Conservation (phyloP, 2,888 invertebrate genomes). For the Megamerina dolium region DNA sequence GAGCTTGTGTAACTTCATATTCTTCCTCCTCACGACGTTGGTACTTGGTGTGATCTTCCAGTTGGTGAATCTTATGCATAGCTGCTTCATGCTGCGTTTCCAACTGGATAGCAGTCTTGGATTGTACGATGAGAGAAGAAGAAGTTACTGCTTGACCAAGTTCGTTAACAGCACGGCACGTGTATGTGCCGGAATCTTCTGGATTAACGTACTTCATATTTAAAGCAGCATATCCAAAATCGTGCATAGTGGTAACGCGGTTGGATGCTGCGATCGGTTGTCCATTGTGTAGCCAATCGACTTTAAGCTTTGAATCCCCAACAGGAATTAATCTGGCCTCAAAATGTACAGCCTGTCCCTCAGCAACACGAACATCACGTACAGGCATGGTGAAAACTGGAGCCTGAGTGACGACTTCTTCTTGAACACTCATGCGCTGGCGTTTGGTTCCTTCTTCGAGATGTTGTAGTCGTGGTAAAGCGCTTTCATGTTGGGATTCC, state of each 20-base stretch:
- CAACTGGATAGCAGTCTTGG: conserved; percentile 79
- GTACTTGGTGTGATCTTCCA: conserved; percentile 77
- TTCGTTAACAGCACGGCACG: conserved; percentile 87
- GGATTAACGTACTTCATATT: conserved; percentile 93
- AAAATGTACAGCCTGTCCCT: conserved; percentile 90
- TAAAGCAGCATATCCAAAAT: conserved; percentile 94
- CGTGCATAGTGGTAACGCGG: conserved; percentile 89
- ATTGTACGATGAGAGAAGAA: conserved; percentile 83
- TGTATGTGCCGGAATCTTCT: conserved; percentile 95
- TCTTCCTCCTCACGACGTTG: conserved; percentile 78
- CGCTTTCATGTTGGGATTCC: conserved; percentile 84
- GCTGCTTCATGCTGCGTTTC: conserved; percentile 87
- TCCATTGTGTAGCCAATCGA: conserved; percentile 90
- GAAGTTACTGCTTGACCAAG: conserved; percentile 93
- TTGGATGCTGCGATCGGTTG: conserved; percentile 89
- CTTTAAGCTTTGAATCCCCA: conserved; percentile 84
- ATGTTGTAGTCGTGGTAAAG: conserved; percentile 71
- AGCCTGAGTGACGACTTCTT: conserved; percentile 77
- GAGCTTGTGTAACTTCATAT: conserved; percentile 71
- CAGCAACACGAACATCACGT: conserved; percentile 76
- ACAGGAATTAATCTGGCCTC: conserved; percentile 91
- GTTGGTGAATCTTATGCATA: conserved; percentile 75
- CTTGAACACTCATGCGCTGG: conserved; percentile 66
- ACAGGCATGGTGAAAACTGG: conserved; percentile 90
- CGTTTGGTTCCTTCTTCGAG: conserved; percentile 74